Evolutionary conservation across 2,113 vertebrate species (phyloP).

Genomic region (Mesitornis unicolor): DNA sequence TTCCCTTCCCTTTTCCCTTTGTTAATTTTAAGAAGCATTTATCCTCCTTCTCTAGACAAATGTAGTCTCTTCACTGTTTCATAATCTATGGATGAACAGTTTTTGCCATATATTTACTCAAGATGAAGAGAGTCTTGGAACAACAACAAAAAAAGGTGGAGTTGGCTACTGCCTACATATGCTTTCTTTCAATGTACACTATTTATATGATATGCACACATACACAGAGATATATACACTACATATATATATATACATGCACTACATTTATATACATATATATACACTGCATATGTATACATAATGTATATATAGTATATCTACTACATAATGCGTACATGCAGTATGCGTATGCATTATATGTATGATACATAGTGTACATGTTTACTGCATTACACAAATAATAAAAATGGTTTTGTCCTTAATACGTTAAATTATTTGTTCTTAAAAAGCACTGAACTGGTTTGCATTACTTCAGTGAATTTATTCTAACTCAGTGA

Average conservation of each 20-base stretch:
- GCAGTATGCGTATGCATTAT: not conserved
- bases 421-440: not conserved
- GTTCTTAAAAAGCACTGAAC: not conserved
- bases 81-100: not conserved
- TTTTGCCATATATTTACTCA: not conserved
- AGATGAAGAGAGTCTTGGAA: not conserved
- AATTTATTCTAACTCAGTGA: not conserved
- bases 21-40: not conserved
- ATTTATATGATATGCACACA: not conserved
- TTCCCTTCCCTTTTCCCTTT: not conserved
- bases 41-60: not conserved
- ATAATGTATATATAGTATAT: not conserved
- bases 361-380: too few species aligned
- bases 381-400: too few species aligned
- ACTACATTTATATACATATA: too few species aligned
- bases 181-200: not conserved
- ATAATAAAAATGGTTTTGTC: not conserved
- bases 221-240: too few species aligned
- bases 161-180: not conserved
- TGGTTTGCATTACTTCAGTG: not conserved
- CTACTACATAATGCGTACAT: not conserved
- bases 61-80: not conserved
- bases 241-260: too few species aligned
- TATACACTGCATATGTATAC: too few species aligned
- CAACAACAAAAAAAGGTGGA: not conserved